Percentiles rank a stretch among this genome's conserved stretches.
Evolutionary conservation across 2,797 vertebrate species (phyloP).

Genomic region (Aselliscus stoliczkanus): DNA sequence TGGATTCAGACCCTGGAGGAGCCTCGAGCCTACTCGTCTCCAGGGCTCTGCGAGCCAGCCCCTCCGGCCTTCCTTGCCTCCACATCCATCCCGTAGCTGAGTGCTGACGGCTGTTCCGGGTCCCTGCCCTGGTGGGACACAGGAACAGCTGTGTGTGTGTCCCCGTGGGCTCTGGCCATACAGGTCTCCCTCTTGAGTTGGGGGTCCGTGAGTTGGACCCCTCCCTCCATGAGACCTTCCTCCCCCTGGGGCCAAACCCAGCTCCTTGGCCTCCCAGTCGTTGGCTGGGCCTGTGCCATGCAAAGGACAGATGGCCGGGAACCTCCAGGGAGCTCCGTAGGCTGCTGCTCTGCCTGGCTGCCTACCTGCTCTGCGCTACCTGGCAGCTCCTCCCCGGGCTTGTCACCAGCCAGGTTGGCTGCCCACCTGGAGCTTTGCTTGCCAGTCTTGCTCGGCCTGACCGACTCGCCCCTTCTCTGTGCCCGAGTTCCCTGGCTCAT

Average conservation of each 20-base stretch:
- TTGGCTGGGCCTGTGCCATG: neutral
- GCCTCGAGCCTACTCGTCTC: neutral
- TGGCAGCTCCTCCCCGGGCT: neutral
- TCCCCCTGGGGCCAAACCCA: neutral
- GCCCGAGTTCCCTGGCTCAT: neutral
- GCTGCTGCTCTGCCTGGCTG: neutral
- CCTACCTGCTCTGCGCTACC: neutral
- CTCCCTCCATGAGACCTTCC: neutral
- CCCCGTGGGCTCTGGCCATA: neutral
- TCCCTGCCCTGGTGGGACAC: neutral
- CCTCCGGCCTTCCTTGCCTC: neutral
- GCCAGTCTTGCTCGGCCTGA: neutral
- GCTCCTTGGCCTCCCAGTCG: neutral
- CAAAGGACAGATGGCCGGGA: neutral
- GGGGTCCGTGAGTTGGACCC: neutral
- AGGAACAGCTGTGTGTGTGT: neutral
- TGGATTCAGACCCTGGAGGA: neutral
- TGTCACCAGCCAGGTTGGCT: neutral
- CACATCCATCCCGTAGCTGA: neutral
- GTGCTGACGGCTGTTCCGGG: neutral
- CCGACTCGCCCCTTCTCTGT: neutral
- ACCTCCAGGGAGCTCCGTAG: slow-evolving; percentile 30
- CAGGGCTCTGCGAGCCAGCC: neutral
- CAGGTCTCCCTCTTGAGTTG: slow-evolving; percentile 61
- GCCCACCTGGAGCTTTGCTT: neutral